Evolutionary conservation across 2,797 vertebrate genomes (phyloP).

Genomic region (Chromis chromis): DNA sequence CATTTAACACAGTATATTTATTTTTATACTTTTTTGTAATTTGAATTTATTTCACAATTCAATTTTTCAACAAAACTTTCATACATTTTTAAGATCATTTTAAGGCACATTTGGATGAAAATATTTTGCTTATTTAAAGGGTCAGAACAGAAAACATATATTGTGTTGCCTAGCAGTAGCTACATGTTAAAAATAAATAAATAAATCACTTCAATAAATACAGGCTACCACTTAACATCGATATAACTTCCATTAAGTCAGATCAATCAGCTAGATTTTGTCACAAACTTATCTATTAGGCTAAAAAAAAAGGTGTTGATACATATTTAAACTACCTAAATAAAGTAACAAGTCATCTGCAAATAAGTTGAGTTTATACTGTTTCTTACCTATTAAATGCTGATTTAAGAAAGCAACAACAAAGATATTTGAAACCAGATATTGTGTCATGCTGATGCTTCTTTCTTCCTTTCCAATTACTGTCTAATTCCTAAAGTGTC

Average conservation of each 20-base stretch:
- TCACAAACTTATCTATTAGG: not conserved
- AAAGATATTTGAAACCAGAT: not conserved
- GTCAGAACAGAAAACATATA: not conserved
- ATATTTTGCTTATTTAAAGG: too few relatives aligned
- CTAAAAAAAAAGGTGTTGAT: not conserved
- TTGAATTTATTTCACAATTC: too few relatives aligned
- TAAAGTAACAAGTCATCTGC: constrained; percentile 42
- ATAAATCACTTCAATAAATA: too few relatives aligned
- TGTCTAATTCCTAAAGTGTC: too few relatives aligned
- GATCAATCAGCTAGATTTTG: not conserved
- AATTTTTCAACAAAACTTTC: too few relatives aligned
- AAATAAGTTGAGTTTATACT: constrained; percentile 24
- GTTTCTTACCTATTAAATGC: not conserved
- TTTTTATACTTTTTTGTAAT: too few relatives aligned
- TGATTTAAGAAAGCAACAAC: not conserved
- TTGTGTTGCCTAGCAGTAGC: not conserved
- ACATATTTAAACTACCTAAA: not conserved
- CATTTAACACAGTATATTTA: too few relatives aligned
- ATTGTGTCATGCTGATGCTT: not conserved
- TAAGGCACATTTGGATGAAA: too few relatives aligned
- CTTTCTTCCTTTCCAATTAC: not conserved
- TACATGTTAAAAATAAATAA: not conserved
- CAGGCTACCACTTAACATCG: not conserved
- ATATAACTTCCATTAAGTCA: not conserved
- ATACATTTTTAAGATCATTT: too few relatives aligned